Base-by-base conservation (phyloP, 2,797 vertebrate genomes). In the Coccyzus lansbergi region DNA sequence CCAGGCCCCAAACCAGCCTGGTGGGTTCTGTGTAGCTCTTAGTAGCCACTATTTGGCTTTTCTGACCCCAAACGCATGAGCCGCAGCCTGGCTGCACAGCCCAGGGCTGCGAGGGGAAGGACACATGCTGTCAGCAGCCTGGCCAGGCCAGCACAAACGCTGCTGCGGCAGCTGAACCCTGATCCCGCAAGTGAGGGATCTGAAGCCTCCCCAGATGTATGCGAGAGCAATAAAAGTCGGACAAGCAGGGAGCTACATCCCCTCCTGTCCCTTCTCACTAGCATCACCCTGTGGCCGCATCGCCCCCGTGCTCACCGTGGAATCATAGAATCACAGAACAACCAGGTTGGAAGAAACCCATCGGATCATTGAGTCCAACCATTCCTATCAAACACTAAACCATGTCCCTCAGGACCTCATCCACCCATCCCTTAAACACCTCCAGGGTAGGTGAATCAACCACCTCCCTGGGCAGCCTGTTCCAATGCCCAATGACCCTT, bases 121-220 rank as follows among this genome's bases (percentile, higher is more conserved):
- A 51, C 34, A 12, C 0, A 0, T 0, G 0, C 34, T 18, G 16
- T 22, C 21, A 1, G 74, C 53, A 42, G 36, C 83, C 69, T 25
- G 59, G 36, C 81, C 0, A 2, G 69, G 25, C 42, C 12, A 17
- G 53, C 44, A 25, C 12, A 12, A 44, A 74, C 0, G 1, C 20
- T 33, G 55, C 68, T 1, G 2, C 0, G 0, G 48, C 42, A 44
- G 58, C 53, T 74, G 60, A 0, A 1, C 49, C 40, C 60, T n/a
- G 75, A 60, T 55, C 40, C 40, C 0, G 0, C 29, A 8, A 8
- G 55, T 0, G 4, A 74, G n/a, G 51, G 63, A 38, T 7, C 62
- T 0, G 5, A 81, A 29, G 11, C 15, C 12, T 18, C 24, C 17
- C 7, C 2, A 12, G 25, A 55, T 38, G 26, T 52, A 36, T 44